These are phyloP conservation scores for Diplazon laetatorius DNA, from an alignment of 2,888 invertebrate genomes.

Conservation along the genomic window DNA sequence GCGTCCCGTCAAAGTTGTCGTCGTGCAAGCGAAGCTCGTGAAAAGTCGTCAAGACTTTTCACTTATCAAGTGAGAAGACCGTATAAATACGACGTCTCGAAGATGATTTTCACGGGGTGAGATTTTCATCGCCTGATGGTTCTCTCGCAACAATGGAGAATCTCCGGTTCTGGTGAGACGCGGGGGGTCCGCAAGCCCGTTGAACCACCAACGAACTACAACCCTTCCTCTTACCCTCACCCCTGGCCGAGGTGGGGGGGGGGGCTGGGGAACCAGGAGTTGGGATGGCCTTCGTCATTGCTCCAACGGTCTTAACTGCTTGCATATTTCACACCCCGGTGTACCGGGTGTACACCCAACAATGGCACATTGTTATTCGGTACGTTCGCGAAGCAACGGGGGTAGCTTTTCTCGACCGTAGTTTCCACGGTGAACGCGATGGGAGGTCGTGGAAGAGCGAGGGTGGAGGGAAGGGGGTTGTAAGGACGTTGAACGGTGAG, in stretches of 20 bases:
- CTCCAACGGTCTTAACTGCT: slow-evolving; percentile 69
- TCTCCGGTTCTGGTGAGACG: slow-evolving; percentile 42
- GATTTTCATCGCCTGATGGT: slow-evolving; percentile 18
- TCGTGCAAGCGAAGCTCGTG: no score
- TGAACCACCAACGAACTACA: slow-evolving; percentile 19
- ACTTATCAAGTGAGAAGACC: no score
- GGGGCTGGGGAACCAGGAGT: slow-evolving; percentile 2
- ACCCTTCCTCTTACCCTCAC: background rate
- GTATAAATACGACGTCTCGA: slow-evolving; percentile 1
- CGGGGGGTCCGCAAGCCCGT: slow-evolving; percentile 32
- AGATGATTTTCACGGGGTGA: slow-evolving; percentile 35
- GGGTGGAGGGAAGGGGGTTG: slow-evolving; percentile 1
- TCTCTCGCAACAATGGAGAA: slow-evolving; percentile 44
- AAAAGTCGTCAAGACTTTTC: no score
- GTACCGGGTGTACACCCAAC: slow-evolving; percentile 75
- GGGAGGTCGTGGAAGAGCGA: background rate
- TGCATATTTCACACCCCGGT: slow-evolving; percentile 78
- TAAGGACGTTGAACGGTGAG: slow-evolving; percentile 51
- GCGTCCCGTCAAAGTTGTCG: background rate
- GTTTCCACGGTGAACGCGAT: background rate
- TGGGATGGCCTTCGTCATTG: slow-evolving; percentile 58
- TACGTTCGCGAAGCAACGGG: slow-evolving; percentile 72
- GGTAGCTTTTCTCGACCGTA: slow-evolving; percentile 55
- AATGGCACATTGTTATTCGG: slow-evolving; percentile 80
- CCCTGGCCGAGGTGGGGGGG: background rate